These are phyloP conservation scores for Cistogaster globosa DNA, from an alignment of 2,888 invertebrate species.

Conservation along the genomic window DNA sequence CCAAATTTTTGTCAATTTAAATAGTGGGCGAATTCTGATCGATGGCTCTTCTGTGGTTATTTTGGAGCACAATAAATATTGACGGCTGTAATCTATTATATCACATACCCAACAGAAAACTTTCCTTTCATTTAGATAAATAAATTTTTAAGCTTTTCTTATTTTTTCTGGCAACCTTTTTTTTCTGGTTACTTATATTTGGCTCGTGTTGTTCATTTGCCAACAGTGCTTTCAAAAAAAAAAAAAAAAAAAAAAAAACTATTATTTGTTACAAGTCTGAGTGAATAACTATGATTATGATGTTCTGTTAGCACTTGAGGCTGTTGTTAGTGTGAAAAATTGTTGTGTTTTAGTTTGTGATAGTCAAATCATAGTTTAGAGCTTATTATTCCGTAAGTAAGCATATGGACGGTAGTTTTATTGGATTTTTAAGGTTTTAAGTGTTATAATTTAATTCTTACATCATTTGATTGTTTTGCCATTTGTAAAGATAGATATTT, in stretches of 20 bases:
- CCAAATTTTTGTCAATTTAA: no score
- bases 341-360: constrained; percentile 39
- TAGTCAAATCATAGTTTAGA: constrained; percentile 34
- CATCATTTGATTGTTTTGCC: constrained; percentile 55
- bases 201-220: constrained; percentile 55
- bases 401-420: constrained; percentile 15
- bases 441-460: constrained; percentile 65
- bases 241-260: constrained; percentile 21
- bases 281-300: constrained; percentile 70
- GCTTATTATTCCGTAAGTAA: constrained; percentile 1
- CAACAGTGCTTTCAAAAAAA: constrained; percentile 14
- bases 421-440: constrained; percentile 52
- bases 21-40: no score
- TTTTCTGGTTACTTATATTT: constrained; percentile 13
- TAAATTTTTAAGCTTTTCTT: no score
- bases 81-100: no score
- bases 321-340: constrained; percentile 67
- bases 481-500: neutral
- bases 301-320: constrained; percentile 68
- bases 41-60: no score
- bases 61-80: no score
- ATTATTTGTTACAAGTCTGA: constrained; percentile 40
- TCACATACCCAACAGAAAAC: no score
- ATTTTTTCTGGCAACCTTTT: constrained; percentile 25
- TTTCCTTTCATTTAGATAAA: no score